Base-by-base conservation (phyloP, 1,140 invertebrate genomes). In the Epicauta chinensis region DNA sequence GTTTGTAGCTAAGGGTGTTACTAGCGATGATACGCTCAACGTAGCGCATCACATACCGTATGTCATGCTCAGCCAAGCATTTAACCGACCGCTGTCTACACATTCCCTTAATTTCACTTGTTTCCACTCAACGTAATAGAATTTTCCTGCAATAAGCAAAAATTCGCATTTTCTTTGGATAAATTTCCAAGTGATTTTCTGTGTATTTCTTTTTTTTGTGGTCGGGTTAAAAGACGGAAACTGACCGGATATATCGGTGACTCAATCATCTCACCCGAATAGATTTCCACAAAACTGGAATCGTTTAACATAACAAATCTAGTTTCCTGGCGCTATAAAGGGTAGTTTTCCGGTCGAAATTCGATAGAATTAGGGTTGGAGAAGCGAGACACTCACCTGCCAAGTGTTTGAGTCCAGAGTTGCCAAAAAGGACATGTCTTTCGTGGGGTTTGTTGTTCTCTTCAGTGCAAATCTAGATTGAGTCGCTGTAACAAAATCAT, bases 361-460 rank as follows among this genome's bases (percentile, higher is more conserved):
- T 34, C n/a, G 32, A 11, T 5, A 4, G 32, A 3, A 34, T 9
- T n/a, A 12, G 10, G 32, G 12, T 34, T 4, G 3, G 32, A 5
- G 32, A n/a, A 10, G 11, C 11, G 10, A 34, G 11, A 35, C 9
- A 68, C 64, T 70, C 67, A 74, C 72, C 72, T 74, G 72, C 72
- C 72, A 74, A 55, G 70, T 71, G 55, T 72, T 73, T 39, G 69
- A 68, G 55, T 74, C 72, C 56, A 74, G 61, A 37, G 72, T 72
- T 55, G 72, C 71, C 52, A 73, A 62, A 63, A 73, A 74, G 51
- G 72, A 73, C 72, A 74, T 74, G 23, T 23, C 23, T 23, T n/a
- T n/a, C n/a, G n/a, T n/a, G n/a, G n/a, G n/a, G n/a, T n/a, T n/a
- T n/a, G n/a, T n/a, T n/a, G n/a, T n/a, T n/a, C n/a, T n/a, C n/a